Percentiles rank a stretch among this genome's conserved stretches.
Conservation (phyloP, 2,113 vertebrate species). For the Diphyllodes magnificus region DNA sequence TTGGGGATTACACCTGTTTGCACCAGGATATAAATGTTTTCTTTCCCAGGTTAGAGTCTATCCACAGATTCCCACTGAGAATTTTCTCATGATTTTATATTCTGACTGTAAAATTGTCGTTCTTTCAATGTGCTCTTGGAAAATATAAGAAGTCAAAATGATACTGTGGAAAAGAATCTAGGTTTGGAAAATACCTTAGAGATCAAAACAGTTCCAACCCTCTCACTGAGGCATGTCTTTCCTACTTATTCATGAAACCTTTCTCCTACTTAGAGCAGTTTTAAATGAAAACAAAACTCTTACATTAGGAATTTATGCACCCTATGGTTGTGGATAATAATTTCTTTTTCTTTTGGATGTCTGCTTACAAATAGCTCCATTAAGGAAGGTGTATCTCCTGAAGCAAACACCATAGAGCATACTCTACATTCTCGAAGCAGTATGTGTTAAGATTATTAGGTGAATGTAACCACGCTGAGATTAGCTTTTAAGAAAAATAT, state of each 20-base stretch:
- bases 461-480: background rate
- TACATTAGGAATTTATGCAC: background rate
- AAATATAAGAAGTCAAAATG: constrained; percentile 4
- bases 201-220: background rate
- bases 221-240: background rate
- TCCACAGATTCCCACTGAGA: background rate
- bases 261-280: background rate
- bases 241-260: background rate
- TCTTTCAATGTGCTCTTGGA: background rate
- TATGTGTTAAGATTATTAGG: background rate
- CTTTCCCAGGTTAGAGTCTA: background rate
- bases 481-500: constrained; percentile 17
- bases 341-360: background rate
- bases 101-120: constrained; percentile 25
- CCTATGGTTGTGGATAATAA: background rate
- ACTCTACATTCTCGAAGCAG: background rate
- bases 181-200: constrained; percentile 13
- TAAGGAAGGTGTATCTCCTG: background rate
- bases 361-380: background rate
- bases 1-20: constrained; percentile 25
- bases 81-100: constrained; percentile 17
- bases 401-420: background rate
- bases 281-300: background rate
- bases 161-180: background rate
- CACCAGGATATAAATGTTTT: constrained; percentile 16